Percentiles rank a stretch among this genome's conserved stretches.
phyloP scores from a whole-genome alignment of 1,140 invertebrate genomes.

The Pogonus chalceus region DNA sequence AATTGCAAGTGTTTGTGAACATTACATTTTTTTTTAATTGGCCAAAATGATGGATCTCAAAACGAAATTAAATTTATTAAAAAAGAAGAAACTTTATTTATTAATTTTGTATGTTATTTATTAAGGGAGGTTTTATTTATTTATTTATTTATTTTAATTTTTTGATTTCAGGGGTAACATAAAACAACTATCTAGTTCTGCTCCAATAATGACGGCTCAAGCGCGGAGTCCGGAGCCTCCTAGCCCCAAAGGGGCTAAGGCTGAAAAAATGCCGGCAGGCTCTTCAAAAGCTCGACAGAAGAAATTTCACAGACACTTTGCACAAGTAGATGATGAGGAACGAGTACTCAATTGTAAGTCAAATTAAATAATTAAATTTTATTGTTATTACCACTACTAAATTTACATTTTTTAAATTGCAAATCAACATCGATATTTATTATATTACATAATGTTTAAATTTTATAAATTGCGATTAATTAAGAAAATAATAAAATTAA shows the following conservation, averaged over 20 bases:
- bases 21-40: too few relatives aligned
- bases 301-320: constrained; percentile 64
- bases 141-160: constrained; percentile 9
- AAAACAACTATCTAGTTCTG: constrained; percentile 37
- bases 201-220: constrained; percentile 36
- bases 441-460: too few relatives aligned
- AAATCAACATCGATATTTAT: too few relatives aligned
- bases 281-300: constrained; percentile 58
- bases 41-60: too few relatives aligned
- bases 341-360: constrained; percentile 68
- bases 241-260: constrained; percentile 29
- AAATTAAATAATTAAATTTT: not conserved
- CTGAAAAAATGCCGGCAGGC: constrained; percentile 42
- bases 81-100: too few relatives aligned
- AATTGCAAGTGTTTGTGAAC: too few relatives aligned
- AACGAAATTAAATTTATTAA: too few relatives aligned
- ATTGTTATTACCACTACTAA: not conserved
- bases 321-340: constrained; percentile 62
- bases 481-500: too few relatives aligned
- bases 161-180: constrained; percentile 33
- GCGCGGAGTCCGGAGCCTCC: constrained; percentile 29
- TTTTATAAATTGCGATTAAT: too few relatives aligned
- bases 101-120: too few relatives aligned
- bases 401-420: too few relatives aligned
- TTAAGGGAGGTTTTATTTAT: too few relatives aligned